Percentiles rank a stretch among this genome's conserved stretches.
These are phyloP conservation scores for Melozone crissalis DNA, from an alignment of 2,113 vertebrate species.

Conservation along the genomic window DNA sequence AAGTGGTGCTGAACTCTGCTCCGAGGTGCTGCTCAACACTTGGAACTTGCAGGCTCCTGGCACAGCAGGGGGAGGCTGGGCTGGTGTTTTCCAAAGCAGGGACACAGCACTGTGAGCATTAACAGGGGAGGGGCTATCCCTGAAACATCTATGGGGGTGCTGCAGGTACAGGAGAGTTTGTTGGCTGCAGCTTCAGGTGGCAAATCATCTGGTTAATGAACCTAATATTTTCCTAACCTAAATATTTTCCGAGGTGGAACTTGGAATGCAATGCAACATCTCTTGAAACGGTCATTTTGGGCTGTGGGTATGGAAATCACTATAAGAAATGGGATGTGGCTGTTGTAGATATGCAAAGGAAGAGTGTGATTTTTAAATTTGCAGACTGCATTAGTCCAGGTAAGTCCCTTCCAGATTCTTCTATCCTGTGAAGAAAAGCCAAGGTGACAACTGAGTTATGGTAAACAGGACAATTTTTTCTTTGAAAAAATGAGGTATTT, in stretches of 20 bases:
- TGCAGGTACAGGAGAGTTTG: neutral
- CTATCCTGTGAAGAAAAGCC: neutral
- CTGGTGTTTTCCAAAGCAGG: neutral
- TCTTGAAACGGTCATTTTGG: neutral
- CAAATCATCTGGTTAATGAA: neutral
- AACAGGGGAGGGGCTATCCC: neutral
- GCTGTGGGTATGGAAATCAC: neutral
- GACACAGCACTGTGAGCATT: neutral
- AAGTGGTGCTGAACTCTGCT: constrained; percentile 52
- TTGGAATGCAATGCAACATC: accelerated
- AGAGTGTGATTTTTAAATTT: neutral
- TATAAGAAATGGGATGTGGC: neutral
- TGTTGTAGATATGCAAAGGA: accelerated
- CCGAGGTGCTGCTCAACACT: neutral
- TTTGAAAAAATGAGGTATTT: neutral
- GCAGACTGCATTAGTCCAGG: neutral
- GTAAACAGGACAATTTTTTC: neutral
- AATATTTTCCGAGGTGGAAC: accelerated
- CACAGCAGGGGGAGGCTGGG: neutral
- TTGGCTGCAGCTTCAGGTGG: neutral
- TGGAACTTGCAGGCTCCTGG: neutral
- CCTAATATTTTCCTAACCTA: accelerated
- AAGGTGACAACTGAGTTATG: neutral
- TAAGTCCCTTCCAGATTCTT: neutral
- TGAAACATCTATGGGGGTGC: neutral